Evolutionary conservation across 2,797 vertebrate genomes (phyloP).

Genomic region (Chaenodraco wilsoni): DNA sequence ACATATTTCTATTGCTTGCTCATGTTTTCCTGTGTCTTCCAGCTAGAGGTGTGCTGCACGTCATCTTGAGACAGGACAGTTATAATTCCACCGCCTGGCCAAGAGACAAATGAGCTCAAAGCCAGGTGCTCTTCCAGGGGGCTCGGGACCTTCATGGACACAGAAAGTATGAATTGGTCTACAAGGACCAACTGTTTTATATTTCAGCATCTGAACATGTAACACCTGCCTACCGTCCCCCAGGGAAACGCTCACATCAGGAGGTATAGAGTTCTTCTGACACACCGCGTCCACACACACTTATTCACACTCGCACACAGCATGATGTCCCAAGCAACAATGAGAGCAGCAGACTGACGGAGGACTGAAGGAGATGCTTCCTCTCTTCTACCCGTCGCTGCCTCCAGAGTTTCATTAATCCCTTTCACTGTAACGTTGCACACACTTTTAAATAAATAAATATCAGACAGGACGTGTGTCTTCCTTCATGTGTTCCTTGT

Average conservation of each 20-base stretch:
- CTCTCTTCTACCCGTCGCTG: conserved; percentile 8
- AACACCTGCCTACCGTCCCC: neutral
- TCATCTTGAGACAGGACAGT: no score
- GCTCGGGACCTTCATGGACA: no score
- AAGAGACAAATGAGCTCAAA: no score
- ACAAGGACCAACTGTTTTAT: neutral
- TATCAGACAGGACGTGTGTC: conserved; percentile 7
- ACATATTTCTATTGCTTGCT: no score
- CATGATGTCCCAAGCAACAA: conserved; percentile 10
- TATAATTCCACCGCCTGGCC: no score
- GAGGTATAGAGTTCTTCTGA: conserved; percentile 55
- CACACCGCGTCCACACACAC: conserved; percentile 3
- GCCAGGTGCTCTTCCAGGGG: no score
- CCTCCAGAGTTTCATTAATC: conserved; percentile 9
- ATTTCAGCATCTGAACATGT: conserved; percentile 14
- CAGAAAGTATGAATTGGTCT: no score
- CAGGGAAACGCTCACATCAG: conserved; percentile 22
- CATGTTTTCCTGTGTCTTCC: no score
- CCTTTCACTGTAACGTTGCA: neutral
- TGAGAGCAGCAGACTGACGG: conserved; percentile 23
- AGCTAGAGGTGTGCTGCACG: no score
- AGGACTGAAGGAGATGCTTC: conserved; percentile 5
- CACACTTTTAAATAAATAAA: conserved; percentile 71
- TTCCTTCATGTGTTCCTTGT: conserved; percentile 35
- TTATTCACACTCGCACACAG: conserved; percentile 6